phyloP scores from a whole-genome alignment of 1,140 invertebrate species.

The Drosophila punjabiensis region DNA sequence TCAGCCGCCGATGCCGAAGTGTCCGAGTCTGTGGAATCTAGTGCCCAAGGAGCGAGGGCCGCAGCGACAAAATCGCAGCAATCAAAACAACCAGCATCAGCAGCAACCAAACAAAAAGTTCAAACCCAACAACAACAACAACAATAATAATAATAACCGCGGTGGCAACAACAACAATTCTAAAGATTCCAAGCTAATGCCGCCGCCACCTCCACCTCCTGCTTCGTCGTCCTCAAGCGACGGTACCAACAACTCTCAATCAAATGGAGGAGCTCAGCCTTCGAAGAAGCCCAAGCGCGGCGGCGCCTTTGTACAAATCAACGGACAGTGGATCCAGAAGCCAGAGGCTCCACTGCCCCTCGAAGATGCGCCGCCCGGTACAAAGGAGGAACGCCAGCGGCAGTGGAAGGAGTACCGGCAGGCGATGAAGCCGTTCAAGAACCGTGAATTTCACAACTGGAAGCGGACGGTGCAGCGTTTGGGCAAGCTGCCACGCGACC shows the following conservation, averaged over 20 bases:
- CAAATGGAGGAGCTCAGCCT: conserved; percentile 23
- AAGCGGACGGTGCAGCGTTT: conserved; percentile 76
- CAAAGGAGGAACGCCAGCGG: conserved; percentile 71
- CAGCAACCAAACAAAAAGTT: conserved; percentile 58
- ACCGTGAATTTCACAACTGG: conserved; percentile 76
- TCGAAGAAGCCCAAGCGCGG: conserved; percentile 59
- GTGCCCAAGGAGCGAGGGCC: conserved; percentile 58
- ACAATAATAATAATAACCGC: background rate
- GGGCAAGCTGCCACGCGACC: conserved; percentile 64
- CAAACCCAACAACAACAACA: conserved; percentile 30
- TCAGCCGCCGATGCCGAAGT: conserved; percentile 73
- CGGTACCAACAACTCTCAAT: background rate
- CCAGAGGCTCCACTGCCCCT: conserved; percentile 66
- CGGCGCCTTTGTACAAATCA: conserved; percentile 60
- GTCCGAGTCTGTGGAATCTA: conserved; percentile 69
- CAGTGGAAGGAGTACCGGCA: conserved; percentile 77
- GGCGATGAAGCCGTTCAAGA: conserved; percentile 81
- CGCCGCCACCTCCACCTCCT: conserved; percentile 63
- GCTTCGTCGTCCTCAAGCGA: conserved; percentile 15
- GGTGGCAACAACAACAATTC: conserved; percentile 18
- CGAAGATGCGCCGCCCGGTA: conserved; percentile 61
- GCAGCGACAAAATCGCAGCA: conserved; percentile 26
- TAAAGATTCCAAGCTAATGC: conserved; percentile 57
- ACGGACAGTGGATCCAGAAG: conserved; percentile 70
- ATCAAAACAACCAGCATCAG: conserved; percentile 21